Percentiles rank a stretch among this genome's conserved stretches.
Conservation (phyloP, 2,797 vertebrate genomes). For the Scomberomorus guttatus region DNA sequence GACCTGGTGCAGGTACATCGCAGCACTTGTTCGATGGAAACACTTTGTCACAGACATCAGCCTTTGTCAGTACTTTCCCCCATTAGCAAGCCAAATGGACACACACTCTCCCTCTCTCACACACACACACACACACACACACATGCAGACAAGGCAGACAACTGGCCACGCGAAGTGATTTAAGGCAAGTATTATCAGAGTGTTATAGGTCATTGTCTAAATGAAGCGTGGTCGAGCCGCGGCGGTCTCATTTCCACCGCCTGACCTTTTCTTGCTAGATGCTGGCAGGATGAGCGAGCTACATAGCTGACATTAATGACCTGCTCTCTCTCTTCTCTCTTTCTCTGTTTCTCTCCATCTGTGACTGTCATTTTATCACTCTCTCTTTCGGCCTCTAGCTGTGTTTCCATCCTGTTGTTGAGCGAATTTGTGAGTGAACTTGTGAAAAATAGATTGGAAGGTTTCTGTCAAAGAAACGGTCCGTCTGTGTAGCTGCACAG, state of each 20-base stretch:
- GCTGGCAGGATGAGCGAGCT: constrained; percentile 80
- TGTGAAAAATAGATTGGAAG: constrained; percentile 62
- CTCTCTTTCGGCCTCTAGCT: constrained; percentile 1
- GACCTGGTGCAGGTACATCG: constrained; percentile 35
- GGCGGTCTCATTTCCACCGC: constrained; percentile 79
- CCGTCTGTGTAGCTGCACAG: constrained; percentile 1
- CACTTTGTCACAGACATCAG: constrained; percentile 48
- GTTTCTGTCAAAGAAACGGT: constrained; percentile 38
- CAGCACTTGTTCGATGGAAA: constrained; percentile 27
- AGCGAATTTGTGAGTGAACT: constrained; percentile 50
- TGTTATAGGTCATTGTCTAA: constrained; percentile 85
- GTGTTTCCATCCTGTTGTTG: constrained; percentile 41
- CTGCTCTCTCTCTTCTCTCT: constrained; percentile 58
- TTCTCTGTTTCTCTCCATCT: constrained; percentile 42
- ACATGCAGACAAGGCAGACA: constrained; percentile 59
- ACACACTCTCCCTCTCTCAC: constrained; percentile 17
- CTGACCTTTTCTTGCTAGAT: constrained; percentile 85
- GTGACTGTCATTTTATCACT: constrained; percentile 62
- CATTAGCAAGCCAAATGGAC: constrained; percentile 54
- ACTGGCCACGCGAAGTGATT: constrained; percentile 78
- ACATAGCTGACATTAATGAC: constrained; percentile 83
- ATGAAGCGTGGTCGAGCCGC: constrained; percentile 79
- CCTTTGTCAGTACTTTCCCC: constrained; percentile 50
- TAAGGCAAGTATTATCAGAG: constrained; percentile 81
- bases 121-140: constrained; percentile 5